Conservation (phyloP, 2,113 vertebrate species). For the Aythya baeri region DNA sequence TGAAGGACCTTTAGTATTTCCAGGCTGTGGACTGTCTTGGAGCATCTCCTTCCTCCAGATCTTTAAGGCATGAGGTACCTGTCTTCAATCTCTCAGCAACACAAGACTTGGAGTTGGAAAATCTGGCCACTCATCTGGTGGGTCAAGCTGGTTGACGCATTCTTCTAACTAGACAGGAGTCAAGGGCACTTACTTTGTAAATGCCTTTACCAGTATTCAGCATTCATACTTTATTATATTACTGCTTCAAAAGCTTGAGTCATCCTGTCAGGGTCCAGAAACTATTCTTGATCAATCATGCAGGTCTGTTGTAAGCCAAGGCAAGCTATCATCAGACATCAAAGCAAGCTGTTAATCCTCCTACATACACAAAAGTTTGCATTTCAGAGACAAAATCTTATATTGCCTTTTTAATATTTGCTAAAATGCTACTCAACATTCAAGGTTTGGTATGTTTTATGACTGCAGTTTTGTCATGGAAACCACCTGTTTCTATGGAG, state of each 20-base stretch:
- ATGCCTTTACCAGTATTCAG: background rate
- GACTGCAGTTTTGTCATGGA: background rate
- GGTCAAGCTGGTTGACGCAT: background rate
- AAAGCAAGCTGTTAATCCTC: background rate
- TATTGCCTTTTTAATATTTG: background rate
- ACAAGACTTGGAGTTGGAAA: background rate
- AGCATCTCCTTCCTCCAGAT: background rate
- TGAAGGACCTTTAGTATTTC: background rate
- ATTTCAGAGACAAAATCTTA: background rate
- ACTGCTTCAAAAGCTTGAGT: background rate
- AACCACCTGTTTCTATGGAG: background rate
- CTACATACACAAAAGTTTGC: background rate
- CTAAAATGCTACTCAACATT: background rate
- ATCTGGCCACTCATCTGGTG: rapidly evolving
- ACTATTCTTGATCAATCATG: background rate
- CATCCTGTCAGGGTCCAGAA: background rate
- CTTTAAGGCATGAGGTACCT: background rate
- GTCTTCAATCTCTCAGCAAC: background rate
- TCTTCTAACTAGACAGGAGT: background rate
- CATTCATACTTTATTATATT: background rate
- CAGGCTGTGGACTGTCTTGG: background rate
- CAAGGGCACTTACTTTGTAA: background rate
- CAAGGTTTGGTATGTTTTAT: background rate
- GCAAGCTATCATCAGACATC: background rate
- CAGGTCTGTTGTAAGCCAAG: background rate